Evolutionary conservation across 2,113 vertebrate species (phyloP).

Genomic region (Macroglossus sobrinus): DNA sequence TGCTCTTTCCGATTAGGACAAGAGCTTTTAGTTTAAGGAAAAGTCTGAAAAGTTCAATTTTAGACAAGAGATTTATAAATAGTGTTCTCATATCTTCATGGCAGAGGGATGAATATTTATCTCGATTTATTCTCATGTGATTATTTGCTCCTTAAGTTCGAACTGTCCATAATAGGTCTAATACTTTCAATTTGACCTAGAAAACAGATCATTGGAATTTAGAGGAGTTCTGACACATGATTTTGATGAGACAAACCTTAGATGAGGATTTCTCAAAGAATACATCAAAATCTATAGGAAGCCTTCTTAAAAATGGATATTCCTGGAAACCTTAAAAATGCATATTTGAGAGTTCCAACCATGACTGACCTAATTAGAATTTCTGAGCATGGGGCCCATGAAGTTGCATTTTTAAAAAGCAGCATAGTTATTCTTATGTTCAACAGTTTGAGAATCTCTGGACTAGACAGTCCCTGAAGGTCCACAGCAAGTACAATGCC

Average conservation of each 20-base stretch:
- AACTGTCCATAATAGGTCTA: background rate
- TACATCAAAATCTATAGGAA: background rate
- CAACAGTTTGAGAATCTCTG: background rate
- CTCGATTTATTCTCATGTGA: background rate
- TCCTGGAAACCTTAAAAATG: background rate
- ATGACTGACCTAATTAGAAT: background rate
- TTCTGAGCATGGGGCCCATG: background rate
- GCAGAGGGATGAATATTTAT: background rate
- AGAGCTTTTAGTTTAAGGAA: background rate
- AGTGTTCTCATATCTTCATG: background rate
- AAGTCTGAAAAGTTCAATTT: constrained; percentile 10
- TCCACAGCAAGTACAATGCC: background rate
- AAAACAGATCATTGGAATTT: background rate
- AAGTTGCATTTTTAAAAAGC: background rate
- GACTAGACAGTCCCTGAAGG: background rate
- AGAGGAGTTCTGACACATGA: background rate
- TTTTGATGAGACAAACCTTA: background rate
- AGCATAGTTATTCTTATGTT: background rate
- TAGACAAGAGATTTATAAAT: background rate
- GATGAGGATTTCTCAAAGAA: background rate
- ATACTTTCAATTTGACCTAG: background rate
- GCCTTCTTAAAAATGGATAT: background rate
- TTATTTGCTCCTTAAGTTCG: background rate
- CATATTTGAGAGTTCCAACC: background rate
- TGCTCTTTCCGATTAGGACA: constrained; percentile 2